phyloP scores from a whole-genome alignment of 2,888 invertebrate genomes.

The Apodemia zela region DNA sequence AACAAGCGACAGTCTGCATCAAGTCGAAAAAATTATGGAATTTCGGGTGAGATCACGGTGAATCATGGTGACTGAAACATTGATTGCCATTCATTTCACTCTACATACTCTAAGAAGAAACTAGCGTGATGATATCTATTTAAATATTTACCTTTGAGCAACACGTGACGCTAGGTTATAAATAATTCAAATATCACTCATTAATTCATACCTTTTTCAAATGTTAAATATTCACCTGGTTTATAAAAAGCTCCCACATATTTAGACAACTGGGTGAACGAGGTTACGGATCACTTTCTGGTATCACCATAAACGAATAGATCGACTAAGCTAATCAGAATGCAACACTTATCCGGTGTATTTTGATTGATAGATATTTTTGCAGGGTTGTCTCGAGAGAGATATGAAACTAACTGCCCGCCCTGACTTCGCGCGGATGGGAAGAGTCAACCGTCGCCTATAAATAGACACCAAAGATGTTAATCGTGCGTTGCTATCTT shows the following conservation, averaged over 20 bases:
- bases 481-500: too few species aligned
- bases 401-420: too few species aligned
- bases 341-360: conserved; percentile 17
- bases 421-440: too few species aligned
- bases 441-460: too few species aligned
- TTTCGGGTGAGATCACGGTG: too few species aligned
- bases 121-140: too few species aligned
- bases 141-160: neutral
- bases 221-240: conserved; percentile 17
- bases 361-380: conserved; percentile 5
- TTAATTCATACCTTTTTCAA: conserved; percentile 16
- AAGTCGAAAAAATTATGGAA: too few species aligned
- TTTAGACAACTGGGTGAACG: conserved; percentile 19
- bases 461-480: too few species aligned
- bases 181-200: neutral
- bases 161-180: neutral
- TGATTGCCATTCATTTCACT: too few species aligned
- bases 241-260: conserved; percentile 15
- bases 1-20: too few species aligned
- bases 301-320: neutral
- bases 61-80: too few species aligned
- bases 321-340: conserved; percentile 10
- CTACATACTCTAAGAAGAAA: too few species aligned
- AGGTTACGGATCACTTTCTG: conserved; percentile 17
- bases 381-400: neutral